Conservation (phyloP, 2,797 vertebrate species). For the Hypotaenidia philippensis region DNA sequence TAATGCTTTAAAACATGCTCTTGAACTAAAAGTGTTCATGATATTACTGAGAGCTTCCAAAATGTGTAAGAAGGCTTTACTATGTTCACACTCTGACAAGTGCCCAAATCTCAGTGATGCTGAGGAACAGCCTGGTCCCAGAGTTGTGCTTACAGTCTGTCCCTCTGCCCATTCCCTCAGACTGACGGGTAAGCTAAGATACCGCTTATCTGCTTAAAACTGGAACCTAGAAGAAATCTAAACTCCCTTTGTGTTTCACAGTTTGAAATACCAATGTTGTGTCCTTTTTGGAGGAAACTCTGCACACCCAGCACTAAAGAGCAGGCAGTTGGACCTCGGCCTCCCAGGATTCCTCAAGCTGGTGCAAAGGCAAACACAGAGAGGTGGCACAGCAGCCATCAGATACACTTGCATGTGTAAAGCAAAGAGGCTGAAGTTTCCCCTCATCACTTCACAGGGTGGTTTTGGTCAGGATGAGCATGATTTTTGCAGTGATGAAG, state of each 20-base stretch:
- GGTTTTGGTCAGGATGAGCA: neutral
- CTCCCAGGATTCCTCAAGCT: neutral
- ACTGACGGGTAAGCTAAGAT: neutral
- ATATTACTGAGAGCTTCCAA: neutral
- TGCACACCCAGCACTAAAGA: neutral
- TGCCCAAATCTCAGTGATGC: neutral
- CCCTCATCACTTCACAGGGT: neutral
- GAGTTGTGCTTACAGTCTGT: neutral
- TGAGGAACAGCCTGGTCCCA: neutral
- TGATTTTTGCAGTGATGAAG: neutral
- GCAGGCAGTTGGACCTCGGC: neutral
- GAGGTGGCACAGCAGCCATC: neutral
- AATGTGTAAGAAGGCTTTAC: neutral
- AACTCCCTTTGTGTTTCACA: neutral
- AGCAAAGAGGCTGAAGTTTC: neutral
- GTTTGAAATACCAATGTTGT: neutral
- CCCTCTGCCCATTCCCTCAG: rapidly evolving
- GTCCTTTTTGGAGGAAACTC: neutral
- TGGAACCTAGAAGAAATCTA: neutral
- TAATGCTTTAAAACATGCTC: neutral
- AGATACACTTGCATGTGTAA: neutral
- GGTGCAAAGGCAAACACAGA: rapidly evolving
- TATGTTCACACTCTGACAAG: neutral
- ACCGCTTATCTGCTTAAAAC: neutral
- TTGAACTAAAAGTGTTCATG: neutral